Percentiles rank a stretch among this genome's conserved stretches.
These are phyloP conservation scores for Poeciliopsis prolifica DNA, from an alignment of 2,113 vertebrate species.

Conservation along the genomic window DNA sequence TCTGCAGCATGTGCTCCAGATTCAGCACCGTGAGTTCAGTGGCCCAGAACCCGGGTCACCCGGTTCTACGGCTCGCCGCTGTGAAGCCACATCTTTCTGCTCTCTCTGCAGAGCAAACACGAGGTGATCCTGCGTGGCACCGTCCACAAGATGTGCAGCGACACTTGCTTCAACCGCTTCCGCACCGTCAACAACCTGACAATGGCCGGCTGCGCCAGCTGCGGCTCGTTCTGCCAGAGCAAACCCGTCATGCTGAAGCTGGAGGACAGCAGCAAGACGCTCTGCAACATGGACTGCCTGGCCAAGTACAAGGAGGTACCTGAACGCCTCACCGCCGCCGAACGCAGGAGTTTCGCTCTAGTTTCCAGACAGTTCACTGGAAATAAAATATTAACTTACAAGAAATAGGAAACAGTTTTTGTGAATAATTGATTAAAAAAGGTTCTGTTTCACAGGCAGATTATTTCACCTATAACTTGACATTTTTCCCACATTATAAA, in stretches of 20 bases:
- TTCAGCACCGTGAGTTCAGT: constrained; percentile 82
- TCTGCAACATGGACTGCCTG: constrained; percentile 88
- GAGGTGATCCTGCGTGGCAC: constrained; percentile 92
- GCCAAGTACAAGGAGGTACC: constrained; percentile 86
- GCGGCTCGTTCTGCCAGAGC: constrained; percentile 87
- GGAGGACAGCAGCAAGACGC: constrained; percentile 86
- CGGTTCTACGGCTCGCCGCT: not conserved
- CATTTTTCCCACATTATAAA: too few relatives aligned
- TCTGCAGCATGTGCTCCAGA: constrained; percentile 95
- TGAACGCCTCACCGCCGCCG: not conserved
- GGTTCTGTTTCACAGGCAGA: too few relatives aligned
- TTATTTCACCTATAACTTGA: too few relatives aligned
- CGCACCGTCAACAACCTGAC: constrained; percentile 89
- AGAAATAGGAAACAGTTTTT: too few relatives aligned
- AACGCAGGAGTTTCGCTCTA: too few relatives aligned
- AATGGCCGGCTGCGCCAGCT: constrained; percentile 92
- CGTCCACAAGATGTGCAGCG: constrained; percentile 93
- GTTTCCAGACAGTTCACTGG: too few relatives aligned
- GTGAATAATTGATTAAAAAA: too few relatives aligned
- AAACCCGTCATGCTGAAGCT: constrained; percentile 87
- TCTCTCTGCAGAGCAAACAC: constrained; percentile 84
- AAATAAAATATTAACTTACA: too few relatives aligned
- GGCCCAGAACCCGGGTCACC: not conserved
- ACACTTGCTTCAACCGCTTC: constrained; percentile 92
- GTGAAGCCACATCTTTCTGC: not conserved